These are phyloP conservation scores for Mugil cephalus DNA, from an alignment of 2,113 vertebrate genomes.

Conservation along the genomic window DNA sequence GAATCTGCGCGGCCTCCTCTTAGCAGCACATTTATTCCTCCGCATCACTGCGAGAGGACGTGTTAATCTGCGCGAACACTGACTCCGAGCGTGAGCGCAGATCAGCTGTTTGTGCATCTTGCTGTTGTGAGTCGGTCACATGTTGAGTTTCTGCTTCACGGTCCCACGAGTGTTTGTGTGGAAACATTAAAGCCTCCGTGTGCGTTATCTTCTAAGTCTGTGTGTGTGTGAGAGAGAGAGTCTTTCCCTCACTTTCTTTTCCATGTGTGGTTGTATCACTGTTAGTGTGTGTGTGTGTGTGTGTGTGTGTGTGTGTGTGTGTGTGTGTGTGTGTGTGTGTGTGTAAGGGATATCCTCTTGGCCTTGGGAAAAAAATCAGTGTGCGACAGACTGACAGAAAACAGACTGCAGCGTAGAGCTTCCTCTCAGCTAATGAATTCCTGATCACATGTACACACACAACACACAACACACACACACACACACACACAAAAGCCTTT, in stretches of 20 bases:
- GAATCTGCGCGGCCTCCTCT: too few species aligned
- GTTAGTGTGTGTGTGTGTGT: slow-evolving; percentile 12
- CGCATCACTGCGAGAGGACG: too few species aligned
- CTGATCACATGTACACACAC: slow-evolving; percentile 61
- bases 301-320: slow-evolving; percentile 19
- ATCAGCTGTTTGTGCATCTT: too few species aligned
- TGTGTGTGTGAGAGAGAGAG: background rate
- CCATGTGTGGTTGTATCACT: slow-evolving; percentile 37
- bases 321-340: slow-evolving; percentile 34
- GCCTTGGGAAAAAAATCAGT: slow-evolving; percentile 74
- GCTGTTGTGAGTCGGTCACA: too few species aligned
- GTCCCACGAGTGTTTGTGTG: background rate
- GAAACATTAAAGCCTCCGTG: slow-evolving; percentile 1
- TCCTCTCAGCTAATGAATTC: slow-evolving; percentile 78
- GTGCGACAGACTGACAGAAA: slow-evolving; percentile 75
- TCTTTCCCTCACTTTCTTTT: slow-evolving; percentile 38
- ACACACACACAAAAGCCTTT: slow-evolving; percentile 21
- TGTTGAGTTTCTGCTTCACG: too few species aligned
- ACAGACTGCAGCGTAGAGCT: slow-evolving; percentile 74
- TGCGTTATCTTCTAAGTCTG: background rate
- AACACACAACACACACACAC: slow-evolving; percentile 27
- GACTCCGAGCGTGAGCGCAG: too few species aligned
- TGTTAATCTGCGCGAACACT: too few species aligned
- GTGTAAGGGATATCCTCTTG: slow-evolving; percentile 76
- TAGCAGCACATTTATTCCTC: too few species aligned